phyloP scores from a whole-genome alignment of 2,797 vertebrate genomes.

The Takifugu rubripes region DNA sequence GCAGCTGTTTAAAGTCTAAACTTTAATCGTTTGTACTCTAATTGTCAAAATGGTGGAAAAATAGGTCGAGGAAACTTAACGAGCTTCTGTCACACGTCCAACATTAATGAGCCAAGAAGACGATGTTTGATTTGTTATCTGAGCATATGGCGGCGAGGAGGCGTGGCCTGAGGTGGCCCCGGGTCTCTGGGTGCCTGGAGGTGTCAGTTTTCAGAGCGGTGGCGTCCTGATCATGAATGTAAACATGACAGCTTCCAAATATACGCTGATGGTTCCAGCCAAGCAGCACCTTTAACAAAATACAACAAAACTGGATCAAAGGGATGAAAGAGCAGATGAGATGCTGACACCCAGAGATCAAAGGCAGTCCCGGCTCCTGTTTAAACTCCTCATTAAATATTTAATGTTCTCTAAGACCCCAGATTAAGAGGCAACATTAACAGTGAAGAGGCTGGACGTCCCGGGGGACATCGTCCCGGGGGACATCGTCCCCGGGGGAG shows the following conservation, averaged over 20 bases:
- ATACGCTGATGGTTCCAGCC: not conserved
- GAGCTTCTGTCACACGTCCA: constrained; percentile 48
- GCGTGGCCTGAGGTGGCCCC: constrained; percentile 37
- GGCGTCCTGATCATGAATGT: constrained; percentile 36
- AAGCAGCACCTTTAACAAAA: not conserved
- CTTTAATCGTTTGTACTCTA: too few relatives aligned
- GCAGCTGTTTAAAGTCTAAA: too few relatives aligned
- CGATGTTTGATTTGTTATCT: constrained; percentile 62
- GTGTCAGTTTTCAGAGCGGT: constrained; percentile 55
- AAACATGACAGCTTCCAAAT: constrained; percentile 34
- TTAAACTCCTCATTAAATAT: constrained; percentile 60
- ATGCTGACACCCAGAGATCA: not conserved
- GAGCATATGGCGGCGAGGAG: constrained; percentile 66
- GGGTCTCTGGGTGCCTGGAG: constrained; percentile 12
- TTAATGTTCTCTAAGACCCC: constrained; percentile 52
- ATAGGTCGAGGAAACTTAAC: constrained; percentile 50
- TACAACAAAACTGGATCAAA: not conserved
- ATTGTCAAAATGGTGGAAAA: constrained; percentile 4
- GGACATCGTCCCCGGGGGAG: not conserved
- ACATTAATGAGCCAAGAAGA: constrained; percentile 54
- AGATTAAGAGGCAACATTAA: constrained; percentile 9
- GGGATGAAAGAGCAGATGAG: too few relatives aligned
- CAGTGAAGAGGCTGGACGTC: constrained; percentile 8
- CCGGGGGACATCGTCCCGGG: not conserved
- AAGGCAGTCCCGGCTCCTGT: constrained; percentile 6